Evolutionary conservation across 2,888 invertebrate genomes (phyloP).

Genomic region (Anoncus sp.): DNA sequence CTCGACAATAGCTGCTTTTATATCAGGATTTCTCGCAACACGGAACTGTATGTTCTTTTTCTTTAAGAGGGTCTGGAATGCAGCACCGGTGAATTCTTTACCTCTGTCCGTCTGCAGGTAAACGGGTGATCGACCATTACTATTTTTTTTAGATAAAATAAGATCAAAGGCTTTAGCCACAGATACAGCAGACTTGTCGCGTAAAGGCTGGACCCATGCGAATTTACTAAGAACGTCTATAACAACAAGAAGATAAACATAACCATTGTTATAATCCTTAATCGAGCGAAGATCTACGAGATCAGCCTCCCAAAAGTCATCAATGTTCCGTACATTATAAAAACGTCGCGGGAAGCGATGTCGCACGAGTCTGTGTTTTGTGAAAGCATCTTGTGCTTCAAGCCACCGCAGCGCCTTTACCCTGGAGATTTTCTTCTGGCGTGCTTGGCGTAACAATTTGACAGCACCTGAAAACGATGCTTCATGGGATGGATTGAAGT

Average conservation of each 20-base stretch:
- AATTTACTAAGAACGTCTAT: conserved; percentile 67
- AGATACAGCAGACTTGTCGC: conserved; percentile 61
- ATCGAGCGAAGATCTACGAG: conserved; percentile 50
- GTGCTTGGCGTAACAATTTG: conserved; percentile 34
- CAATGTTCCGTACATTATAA: conserved; percentile 55
- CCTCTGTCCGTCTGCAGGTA: conserved; percentile 68
- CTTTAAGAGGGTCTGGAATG: conserved; percentile 56
- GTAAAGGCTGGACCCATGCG: conserved; percentile 66
- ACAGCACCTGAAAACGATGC: conserved; percentile 19
- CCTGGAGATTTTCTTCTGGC: conserved; percentile 29
- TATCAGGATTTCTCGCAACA: conserved; percentile 68
- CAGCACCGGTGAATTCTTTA: conserved; percentile 66
- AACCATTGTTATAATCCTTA: conserved; percentile 58
- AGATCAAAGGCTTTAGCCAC: conserved; percentile 63
- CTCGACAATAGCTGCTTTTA: conserved; percentile 75
- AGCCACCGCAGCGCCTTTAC: conserved; percentile 6
- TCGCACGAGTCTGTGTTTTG: conserved; percentile 49
- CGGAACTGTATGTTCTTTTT: conserved; percentile 54
- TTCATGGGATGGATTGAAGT: neutral
- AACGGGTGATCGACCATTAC: conserved; percentile 41
- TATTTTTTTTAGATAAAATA: conserved; percentile 57
- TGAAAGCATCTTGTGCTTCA: conserved; percentile 52
- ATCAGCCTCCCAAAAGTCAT: conserved; percentile 53
- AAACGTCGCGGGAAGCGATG: conserved; percentile 31
- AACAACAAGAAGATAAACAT: conserved; percentile 61